Base-by-base conservation (phyloP, 2,888 invertebrate genomes). In the Hesperia comma region DNA sequence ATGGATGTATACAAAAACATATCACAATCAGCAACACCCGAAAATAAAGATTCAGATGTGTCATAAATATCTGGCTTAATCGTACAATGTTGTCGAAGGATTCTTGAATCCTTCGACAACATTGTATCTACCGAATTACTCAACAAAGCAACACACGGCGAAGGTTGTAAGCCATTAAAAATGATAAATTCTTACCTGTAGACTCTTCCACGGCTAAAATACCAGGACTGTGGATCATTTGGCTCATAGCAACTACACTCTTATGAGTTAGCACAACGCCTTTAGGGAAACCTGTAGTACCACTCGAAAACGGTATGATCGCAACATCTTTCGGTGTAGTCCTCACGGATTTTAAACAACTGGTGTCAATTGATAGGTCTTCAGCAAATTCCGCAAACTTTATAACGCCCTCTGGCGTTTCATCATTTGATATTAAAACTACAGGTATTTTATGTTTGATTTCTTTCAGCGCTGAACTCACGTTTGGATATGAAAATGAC, bases 261-360 rank as follows among this genome's bases (percentile, higher is more conserved):
- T 77, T 85, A 80, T 96, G 96, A 0, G 95, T 94, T 7, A 96
- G 79, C 63, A 94, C 92, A 0, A 97, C 96, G 0, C 95, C 96
- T 87, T 97, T 97, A 0, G 96, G 95, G 41, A 96, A 82, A 0
- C 98, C 98, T 0, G 97, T 98, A 0, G 98, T 98, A 0, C 97
- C 97, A 79, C 97, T 97, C 0, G 97, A 97, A 84, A 96, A 98
- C 0, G 97, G 97, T 72, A 98, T 78, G 17, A 96, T 86, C 0
- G 94, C 94, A 5, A 95, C 78, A 74, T 96, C 96, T 8, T 95
- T 90, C 0, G 93, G 81, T 40, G 77, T 81, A 43, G 92, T 78
- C 8, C 86, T 81, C 21, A 90, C 86, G 0, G 87, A 79, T 70
- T 88, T 93, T 61, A 95, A 76, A 71, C 91, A 90, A 56, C 88